Evolutionary conservation across 1,140 invertebrate species (phyloP).

Genomic region (Bicyclus anynana): DNA sequence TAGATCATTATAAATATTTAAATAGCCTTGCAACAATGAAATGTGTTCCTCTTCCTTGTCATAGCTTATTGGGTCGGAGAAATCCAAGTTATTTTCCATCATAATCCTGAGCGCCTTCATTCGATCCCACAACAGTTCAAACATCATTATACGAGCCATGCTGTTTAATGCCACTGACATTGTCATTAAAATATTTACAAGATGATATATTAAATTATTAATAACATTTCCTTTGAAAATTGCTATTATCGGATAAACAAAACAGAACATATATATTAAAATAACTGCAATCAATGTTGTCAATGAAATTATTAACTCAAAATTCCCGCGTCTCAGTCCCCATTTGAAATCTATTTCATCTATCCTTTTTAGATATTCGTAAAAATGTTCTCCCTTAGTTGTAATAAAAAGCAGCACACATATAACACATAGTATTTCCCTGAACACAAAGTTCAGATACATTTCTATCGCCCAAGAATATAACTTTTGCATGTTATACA

Average conservation of each 20-base stretch:
- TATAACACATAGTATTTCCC: neutral
- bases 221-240: no score
- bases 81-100: neutral
- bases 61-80: neutral
- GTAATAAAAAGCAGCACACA: neutral
- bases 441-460: neutral
- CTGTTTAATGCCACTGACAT: neutral
- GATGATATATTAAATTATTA: no score
- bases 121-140: neutral
- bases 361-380: neutral
- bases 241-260: neutral
- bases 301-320: neutral
- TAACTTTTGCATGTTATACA: neutral
- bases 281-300: neutral
- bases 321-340: neutral
- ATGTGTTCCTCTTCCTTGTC: neutral
- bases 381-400: neutral
- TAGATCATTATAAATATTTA: neutral
- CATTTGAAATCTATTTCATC: neutral
- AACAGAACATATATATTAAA: neutral
- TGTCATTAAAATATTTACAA: neutral
- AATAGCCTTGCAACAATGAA: neutral
- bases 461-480: neutral
- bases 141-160: neutral
- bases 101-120: neutral